Base-by-base conservation (phyloP, 2,113 vertebrate species). In the Dromas ardeola region DNA sequence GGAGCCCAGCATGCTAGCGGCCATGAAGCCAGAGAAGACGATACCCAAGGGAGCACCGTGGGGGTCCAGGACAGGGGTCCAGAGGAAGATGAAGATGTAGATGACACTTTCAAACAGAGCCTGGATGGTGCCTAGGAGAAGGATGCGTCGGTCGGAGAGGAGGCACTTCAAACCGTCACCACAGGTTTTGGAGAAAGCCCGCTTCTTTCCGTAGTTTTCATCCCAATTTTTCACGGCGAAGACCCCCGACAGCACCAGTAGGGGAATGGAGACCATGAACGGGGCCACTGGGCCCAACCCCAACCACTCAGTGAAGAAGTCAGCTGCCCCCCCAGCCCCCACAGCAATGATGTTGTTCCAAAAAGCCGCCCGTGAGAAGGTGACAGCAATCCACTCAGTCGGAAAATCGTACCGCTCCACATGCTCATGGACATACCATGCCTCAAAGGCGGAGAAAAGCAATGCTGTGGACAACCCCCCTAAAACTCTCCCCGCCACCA, bases 1-100 rank as follows among this genome's bases (percentile, higher is more conserved):
- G 43, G 99, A 99, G 63, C 99, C 99, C 6, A 98, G 95, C 98
- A 99, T 98, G 95, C 98, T 99, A 93, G 99, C 98, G 8, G 99
- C 99, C 99, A 99, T 99, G 80, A 99, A 98, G 69, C 98, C 98
- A 62, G 99, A 99, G 92, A 99, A 99, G 43, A 99, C 98, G 10
- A 99, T 98, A 82, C 99, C 99, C 88, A 99, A 92, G 0, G 99
- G 99, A 34, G 99, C 98, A 10, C 98, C 98, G 10, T 99, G 98
- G 30, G 99, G 99, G 91, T 99, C 99, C 88, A 99, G 94, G 15
- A 99, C 99, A 1, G 99, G 99, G 0, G 99, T 99, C 99, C 99
- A 99, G 32, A 99, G 98, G 94, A 99, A 99, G 86, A 99, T 98
- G 96, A 99, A 99, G 92, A 99, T 99, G 95, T 99, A 99, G 42